A percentile compares a stretch with the other conserved stretches of the same genome.
These are phyloP conservation scores for Nannoperca australis DNA, from an alignment of 2,797 vertebrate species.

Conservation along the genomic window DNA sequence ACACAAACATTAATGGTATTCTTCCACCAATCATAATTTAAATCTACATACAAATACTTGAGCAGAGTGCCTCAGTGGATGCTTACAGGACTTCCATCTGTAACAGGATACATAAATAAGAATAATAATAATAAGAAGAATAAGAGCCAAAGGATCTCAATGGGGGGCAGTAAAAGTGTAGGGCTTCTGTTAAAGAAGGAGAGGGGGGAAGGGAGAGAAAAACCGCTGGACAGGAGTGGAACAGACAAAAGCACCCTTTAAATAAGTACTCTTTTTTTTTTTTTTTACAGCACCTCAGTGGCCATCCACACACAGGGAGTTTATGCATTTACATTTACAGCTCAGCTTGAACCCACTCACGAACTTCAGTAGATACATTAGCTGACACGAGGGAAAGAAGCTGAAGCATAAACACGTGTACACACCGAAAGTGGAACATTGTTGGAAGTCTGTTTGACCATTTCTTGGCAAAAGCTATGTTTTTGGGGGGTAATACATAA, in stretches of 20 bases:
- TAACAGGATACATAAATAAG: constrained; percentile 85
- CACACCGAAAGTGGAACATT: constrained; percentile 39
- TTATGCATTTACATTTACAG: constrained; percentile 57
- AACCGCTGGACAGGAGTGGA: constrained; percentile 28
- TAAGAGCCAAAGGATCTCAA: constrained; percentile 75
- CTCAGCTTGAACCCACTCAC: constrained; percentile 55
- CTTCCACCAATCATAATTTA: constrained; percentile 3
- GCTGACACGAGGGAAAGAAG: constrained; percentile 30
- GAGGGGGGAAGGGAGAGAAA: constrained; percentile 58
- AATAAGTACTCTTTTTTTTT: constrained; percentile 19
- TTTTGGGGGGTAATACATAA: constrained; percentile 13
- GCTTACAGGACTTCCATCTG: constrained; percentile 80
- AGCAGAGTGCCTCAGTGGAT: constrained; percentile 63
- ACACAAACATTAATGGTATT: constrained; percentile 3
- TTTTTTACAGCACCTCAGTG: constrained; percentile 58
- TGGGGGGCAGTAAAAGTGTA: constrained; percentile 69
- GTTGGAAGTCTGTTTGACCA: constrained; percentile 36
- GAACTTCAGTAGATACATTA: constrained; percentile 55
- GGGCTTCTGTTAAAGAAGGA: constrained; percentile 70
- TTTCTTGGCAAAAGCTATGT: constrained; percentile 42
- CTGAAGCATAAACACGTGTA: constrained; percentile 37
- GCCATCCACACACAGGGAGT: constrained; percentile 63
- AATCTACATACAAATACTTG: constrained; percentile 51
- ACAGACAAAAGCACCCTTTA: constrained; percentile 48
- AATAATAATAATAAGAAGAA: too few relatives aligned